phyloP scores from a whole-genome alignment of 2,797 vertebrate species.

The Benthosema pterotum region DNA sequence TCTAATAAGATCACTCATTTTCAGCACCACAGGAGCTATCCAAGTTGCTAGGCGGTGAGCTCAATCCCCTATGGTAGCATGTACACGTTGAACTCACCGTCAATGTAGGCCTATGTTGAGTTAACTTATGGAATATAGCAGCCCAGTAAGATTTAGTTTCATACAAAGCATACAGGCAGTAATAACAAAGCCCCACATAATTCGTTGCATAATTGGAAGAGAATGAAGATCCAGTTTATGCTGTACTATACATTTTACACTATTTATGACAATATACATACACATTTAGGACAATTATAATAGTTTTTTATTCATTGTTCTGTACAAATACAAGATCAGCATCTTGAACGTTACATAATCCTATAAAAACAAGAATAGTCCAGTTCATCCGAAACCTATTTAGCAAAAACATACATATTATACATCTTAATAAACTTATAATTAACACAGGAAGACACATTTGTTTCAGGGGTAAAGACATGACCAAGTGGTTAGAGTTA shows the following conservation, averaged over 20 bases:
- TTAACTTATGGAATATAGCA: too few species aligned
- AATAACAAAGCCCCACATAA: too few species aligned
- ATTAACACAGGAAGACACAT: conserved; percentile 7
- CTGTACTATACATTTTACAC: too few species aligned
- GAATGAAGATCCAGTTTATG: neutral
- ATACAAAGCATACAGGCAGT: too few species aligned
- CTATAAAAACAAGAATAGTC: neutral
- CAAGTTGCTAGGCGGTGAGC: conserved; percentile 8
- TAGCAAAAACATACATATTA: neutral
- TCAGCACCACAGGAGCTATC: conserved; percentile 51
- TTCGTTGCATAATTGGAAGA: neutral
- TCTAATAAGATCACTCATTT: neutral
- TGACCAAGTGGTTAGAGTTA: neutral
- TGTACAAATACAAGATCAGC: conserved; percentile 15
- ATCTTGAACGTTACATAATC: conserved; percentile 5
- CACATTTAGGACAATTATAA: neutral
- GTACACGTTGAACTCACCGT: neutral
- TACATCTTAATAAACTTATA: neutral
- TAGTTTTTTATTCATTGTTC: conserved; percentile 7
- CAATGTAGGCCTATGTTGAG: too few species aligned
- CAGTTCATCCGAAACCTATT: neutral
- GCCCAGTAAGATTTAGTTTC: too few species aligned
- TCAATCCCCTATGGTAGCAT: conserved; percentile 18
- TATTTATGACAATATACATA: too few species aligned
- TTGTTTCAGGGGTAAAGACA: conserved; percentile 5